phyloP scores from a whole-genome alignment of 2,797 vertebrate species.

The Toxotes lorentzi region DNA sequence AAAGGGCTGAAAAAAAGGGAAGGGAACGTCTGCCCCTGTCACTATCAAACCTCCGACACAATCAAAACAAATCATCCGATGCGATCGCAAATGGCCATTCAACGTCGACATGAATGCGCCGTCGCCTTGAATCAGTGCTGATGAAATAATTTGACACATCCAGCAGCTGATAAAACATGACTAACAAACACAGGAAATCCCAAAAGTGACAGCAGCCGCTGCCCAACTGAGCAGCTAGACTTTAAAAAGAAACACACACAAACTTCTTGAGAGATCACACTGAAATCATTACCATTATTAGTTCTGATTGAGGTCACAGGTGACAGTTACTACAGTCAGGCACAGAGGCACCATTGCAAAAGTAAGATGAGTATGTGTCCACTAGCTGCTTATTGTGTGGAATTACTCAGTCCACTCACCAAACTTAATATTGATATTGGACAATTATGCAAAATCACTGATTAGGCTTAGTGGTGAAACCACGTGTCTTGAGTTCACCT shows the following conservation, averaged over 20 bases:
- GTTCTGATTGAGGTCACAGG: background rate
- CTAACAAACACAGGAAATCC: conserved; percentile 28
- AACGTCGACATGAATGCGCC: conserved; percentile 31
- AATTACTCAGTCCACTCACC: background rate
- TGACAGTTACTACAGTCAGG: background rate
- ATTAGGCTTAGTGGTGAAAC: background rate
- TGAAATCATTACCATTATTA: background rate
- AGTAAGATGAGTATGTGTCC: background rate
- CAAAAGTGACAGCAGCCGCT: conserved; percentile 2
- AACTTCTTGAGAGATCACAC: background rate
- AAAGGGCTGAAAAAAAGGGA: background rate
- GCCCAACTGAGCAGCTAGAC: background rate
- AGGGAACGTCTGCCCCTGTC: conserved; percentile 10
- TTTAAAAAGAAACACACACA: background rate
- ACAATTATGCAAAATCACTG: background rate
- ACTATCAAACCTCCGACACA: conserved; percentile 30
- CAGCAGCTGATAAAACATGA: conserved; percentile 37
- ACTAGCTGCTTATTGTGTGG: background rate
- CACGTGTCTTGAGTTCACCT: background rate
- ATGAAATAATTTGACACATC: conserved; percentile 43
- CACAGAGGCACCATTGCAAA: background rate
- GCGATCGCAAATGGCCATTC: conserved; percentile 21
- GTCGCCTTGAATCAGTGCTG: conserved; percentile 30
- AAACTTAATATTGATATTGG: background rate
- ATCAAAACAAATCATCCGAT: conserved; percentile 37